Base-by-base conservation (phyloP, 2,888 invertebrate species). In the Deilephila porcellus region DNA sequence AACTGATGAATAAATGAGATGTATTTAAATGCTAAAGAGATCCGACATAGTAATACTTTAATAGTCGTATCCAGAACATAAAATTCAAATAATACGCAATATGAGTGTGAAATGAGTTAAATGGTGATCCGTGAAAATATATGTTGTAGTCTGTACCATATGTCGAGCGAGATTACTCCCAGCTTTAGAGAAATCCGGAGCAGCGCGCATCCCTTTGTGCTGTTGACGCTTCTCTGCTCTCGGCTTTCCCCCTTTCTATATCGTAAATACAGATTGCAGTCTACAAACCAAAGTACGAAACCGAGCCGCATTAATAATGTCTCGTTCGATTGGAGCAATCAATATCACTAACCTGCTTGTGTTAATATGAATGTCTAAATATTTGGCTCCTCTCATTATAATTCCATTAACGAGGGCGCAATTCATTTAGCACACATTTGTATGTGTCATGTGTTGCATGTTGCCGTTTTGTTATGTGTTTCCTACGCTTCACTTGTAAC, bases 401-500 rank as follows among this genome's bases (percentile, higher is more conserved):
- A 93, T 92, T 91, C 91, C 82, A 85, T 84, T 81, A 78, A 82
- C 85, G 83, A 84, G 85, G 76, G 82, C 82, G 79, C 84, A 78
- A 87, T 84, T 88, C 86, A 85, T 84, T 82, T 79, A 25, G 11
- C 34, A 80, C 81, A 83, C 85, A 89, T 91, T 91, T 86, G 88
- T 91, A 91, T 91, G 90, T 88, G 84, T 87, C 82, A 81, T 86
- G 85, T 86, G 86, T 85, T 85, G 83, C 82, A 81, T 83, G 85
- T 82, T 84, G 83, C 85, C 85, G 86, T 86, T 86, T 90, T 88
- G 87, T 88, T 88, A 83, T 82, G 83, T 84, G 84, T 84, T 87
- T 86, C 87, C 86, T 87, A 88, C 83, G 84, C 83, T 87, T 88
- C 87, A 83, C 81, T 83, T 86, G 82, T 83, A 85, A 86, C 86